Evolutionary conservation across 2,888 invertebrate genomes (phyloP).

Genomic region (Osmoderma eremita): DNA sequence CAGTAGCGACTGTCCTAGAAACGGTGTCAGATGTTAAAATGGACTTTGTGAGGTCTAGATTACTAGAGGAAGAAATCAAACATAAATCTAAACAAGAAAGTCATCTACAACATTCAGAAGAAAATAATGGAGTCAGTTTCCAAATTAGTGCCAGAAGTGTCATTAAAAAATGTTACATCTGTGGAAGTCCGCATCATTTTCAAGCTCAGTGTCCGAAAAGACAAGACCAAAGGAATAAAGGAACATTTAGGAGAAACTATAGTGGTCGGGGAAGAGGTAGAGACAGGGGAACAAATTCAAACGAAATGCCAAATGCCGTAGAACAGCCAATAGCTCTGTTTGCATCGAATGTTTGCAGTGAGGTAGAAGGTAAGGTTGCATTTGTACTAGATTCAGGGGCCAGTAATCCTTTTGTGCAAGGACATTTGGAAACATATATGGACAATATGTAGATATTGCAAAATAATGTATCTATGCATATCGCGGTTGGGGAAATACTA

Average conservation of each 20-base stretch:
- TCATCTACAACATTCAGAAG: not conserved
- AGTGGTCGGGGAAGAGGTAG: constrained; percentile 13
- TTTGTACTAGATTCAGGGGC: constrained; percentile 27
- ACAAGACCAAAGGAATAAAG: not conserved
- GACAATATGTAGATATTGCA: not conserved
- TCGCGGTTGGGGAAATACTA: constrained; percentile 19
- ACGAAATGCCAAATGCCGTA: too few species aligned
- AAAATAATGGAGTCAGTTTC: not conserved
- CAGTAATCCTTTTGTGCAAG: constrained; percentile 26
- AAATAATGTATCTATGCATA: not conserved
- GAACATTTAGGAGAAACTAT: too few species aligned
- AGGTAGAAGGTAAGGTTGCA: not conserved
- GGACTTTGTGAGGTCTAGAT: constrained; percentile 11
- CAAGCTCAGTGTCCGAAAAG: constrained; percentile 13
- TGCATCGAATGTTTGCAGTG: not conserved
- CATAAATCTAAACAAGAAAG: constrained; percentile 2
- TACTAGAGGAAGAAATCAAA: constrained; percentile 8
- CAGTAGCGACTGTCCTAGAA: not conserved
- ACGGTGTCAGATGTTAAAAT: constrained; percentile 5
- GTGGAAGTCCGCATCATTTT: constrained; percentile 3
- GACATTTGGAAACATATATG: constrained; percentile 23
- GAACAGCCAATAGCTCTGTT: constrained; percentile 2
- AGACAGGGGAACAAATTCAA: constrained; percentile 18
- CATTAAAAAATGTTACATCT: constrained; percentile 2
- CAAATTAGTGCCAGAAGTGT: not conserved